These are phyloP conservation scores for Holacanthus passer DNA, from an alignment of 2,113 vertebrate genomes.

Conservation along the genomic window DNA sequence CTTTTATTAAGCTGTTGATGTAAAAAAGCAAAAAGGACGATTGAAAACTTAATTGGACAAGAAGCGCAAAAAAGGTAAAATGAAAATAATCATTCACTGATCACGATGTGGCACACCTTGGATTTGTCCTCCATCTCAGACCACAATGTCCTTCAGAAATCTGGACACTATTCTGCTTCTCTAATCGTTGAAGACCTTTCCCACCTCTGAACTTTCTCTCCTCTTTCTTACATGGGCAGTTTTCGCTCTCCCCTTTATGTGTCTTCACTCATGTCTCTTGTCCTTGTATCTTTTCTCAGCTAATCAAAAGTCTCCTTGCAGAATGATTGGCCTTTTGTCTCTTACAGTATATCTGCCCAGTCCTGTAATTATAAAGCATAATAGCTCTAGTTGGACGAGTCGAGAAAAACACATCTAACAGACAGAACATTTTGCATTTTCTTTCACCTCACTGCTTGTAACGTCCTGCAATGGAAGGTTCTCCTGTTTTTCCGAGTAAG, in stretches of 20 bases:
- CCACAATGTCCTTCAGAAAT: constrained; percentile 19
- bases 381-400: background rate
- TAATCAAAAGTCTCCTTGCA: background rate
- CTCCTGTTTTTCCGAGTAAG: background rate
- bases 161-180: background rate
- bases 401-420: background rate
- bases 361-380: background rate
- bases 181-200: too few species aligned
- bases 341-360: background rate
- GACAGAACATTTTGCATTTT: background rate
- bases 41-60: too few species aligned
- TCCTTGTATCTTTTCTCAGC: background rate
- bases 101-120: too few species aligned
- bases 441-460: background rate
- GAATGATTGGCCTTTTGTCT: background rate
- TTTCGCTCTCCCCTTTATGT: background rate
- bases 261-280: background rate
- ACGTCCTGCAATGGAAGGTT: background rate
- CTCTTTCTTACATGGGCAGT: background rate
- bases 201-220: background rate
- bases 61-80: too few species aligned
- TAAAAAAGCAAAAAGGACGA: too few species aligned
- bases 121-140: too few species aligned
- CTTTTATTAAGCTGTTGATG: too few species aligned
- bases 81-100: too few species aligned